Percentiles rank a stretch among this genome's conserved stretches.
phyloP scores from a whole-genome alignment of 2,113 vertebrate genomes.

The Myrmecophaga tridactyla region DNA sequence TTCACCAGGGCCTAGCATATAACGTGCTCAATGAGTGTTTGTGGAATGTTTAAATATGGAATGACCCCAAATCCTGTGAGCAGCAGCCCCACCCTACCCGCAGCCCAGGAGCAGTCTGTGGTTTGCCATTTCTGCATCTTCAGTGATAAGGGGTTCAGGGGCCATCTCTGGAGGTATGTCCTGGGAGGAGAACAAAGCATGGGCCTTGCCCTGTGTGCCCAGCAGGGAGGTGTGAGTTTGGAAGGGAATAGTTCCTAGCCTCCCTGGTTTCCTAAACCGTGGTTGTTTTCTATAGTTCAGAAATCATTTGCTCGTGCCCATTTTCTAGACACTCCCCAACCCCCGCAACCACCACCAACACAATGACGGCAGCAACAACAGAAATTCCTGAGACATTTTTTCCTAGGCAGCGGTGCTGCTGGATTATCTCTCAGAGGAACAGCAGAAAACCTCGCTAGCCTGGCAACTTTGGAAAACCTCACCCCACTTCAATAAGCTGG shows the following conservation, averaged over 20 bases:
- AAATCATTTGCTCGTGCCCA: slow-evolving; percentile 17
- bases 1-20: neutral
- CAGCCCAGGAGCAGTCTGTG: neutral
- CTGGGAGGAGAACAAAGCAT: neutral
- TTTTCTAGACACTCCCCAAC: neutral
- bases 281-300: slow-evolving; percentile 25
- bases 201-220: neutral
- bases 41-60: slow-evolving; percentile 13
- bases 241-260: neutral
- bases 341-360: neutral
- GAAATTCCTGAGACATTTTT: slow-evolving; percentile 42
- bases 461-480: neutral
- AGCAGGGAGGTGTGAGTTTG: neutral
- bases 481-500: neutral
- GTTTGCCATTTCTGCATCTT: neutral
- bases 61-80: neutral
- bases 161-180: neutral
- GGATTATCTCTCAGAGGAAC: slow-evolving; percentile 35
- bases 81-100: neutral
- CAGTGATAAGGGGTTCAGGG: neutral
- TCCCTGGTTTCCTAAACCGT: neutral
- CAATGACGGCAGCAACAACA: slow-evolving; percentile 5
- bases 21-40: neutral
- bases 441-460: slow-evolving; percentile 1
- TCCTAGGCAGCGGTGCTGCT: neutral